Evolutionary conservation across 2,888 invertebrate species (phyloP), one percentile per base, ranked within the genome.

Genomic region (Protonemura montana): DNA sequence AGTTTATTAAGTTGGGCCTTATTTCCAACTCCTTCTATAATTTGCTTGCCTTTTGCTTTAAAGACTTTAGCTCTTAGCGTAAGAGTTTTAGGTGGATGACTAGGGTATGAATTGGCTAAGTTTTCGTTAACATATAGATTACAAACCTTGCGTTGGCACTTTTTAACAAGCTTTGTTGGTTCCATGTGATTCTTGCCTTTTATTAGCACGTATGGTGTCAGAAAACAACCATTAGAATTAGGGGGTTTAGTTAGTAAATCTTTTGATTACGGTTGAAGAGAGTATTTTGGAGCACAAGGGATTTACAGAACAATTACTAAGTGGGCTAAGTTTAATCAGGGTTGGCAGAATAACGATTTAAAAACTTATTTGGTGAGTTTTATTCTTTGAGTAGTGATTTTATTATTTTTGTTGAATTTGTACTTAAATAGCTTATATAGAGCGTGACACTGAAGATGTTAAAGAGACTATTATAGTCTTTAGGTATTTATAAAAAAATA

Each of bases 151-250:
- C 59, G 59, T 1, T 59, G 7, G 2, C 59, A 59, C 91, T 91
- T 90, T 91, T 90, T 89, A 90, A 89, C 84, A 90, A 88, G 88
- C 13, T 92, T 92, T 91, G 89, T 90, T 87, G 89, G 90, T 0
- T 88, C 88, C 35, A 94, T 94, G 89, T 94, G 93, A 90, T 93
- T 93, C 93, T 91, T 93, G 88, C 93, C 93, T 83, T 90, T 89
- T 90, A 91, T 93, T 89, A 92, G 91, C 3, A 92, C 92, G 89
- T 92, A 91, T 90, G 90, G 92, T 0, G 86, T 93, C 89, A 92
- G 90, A 90, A 59, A 59, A 21, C 59, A 59, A 91, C 91, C 92
- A 90, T 91, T 94, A 90, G 90, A 89, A 89, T 90, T 91, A 88
- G 91, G 93, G 0, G 90, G 90, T 88, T 89, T 90, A 87, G 90